Percentiles rank a stretch among this genome's conserved stretches.
Conservation (phyloP, 2,797 vertebrate species). For the Enteromius anoplus region DNA sequence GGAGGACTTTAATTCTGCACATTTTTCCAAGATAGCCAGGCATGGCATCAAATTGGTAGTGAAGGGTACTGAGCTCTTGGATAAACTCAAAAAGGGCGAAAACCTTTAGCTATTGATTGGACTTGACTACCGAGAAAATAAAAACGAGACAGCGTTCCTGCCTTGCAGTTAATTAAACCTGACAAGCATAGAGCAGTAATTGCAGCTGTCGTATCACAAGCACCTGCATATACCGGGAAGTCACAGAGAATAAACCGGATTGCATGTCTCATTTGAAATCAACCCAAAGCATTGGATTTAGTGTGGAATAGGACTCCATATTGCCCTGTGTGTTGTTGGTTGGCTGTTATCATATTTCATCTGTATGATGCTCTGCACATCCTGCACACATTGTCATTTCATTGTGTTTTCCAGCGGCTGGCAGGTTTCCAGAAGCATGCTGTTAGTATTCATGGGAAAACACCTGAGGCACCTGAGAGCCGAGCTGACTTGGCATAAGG, state of each 20-base stretch:
- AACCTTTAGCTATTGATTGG: slow-evolving; percentile 18
- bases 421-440: slow-evolving; percentile 28
- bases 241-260: neutral
- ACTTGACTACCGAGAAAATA: neutral
- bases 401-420: slow-evolving; percentile 31
- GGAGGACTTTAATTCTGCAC: slow-evolving; percentile 63
- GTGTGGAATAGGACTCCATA: neutral
- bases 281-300: slow-evolving; percentile 4
- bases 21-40: slow-evolving; percentile 69
- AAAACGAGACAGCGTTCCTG: slow-evolving; percentile 2
- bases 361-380: neutral
- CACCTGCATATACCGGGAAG: neutral
- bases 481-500: slow-evolving; percentile 44
- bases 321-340: neutral
- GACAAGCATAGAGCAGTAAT: slow-evolving; percentile 5
- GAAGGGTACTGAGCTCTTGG: slow-evolving; percentile 70
- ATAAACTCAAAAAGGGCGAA: slow-evolving; percentile 60
- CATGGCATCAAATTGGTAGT: slow-evolving; percentile 68
- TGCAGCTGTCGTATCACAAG: neutral
- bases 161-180: slow-evolving; percentile 30
- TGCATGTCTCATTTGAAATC: slow-evolving; percentile 18
- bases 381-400: slow-evolving; percentile 32
- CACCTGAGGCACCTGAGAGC: slow-evolving; percentile 41
- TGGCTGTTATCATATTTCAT: slow-evolving; percentile 23
- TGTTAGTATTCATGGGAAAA: slow-evolving; percentile 47